Conservation (phyloP, 2,113 vertebrate species). For the Myrmophylax atrothorax region DNA sequence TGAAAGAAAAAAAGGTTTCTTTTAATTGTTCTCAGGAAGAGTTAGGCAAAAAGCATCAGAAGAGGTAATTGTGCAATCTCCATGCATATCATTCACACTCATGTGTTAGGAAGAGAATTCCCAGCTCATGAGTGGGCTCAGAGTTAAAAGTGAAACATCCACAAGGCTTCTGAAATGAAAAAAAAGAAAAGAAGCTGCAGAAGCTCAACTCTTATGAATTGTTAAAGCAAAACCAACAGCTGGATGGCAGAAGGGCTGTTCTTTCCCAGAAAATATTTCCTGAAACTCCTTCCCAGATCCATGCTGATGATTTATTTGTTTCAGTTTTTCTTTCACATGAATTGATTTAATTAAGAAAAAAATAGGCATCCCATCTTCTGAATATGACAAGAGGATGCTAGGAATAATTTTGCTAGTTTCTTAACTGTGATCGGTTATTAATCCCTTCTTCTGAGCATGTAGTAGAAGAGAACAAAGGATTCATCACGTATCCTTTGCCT, state of each 20-base stretch:
- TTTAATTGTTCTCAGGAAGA: conserved; percentile 21
- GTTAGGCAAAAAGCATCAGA: neutral
- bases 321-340: neutral
- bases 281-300: neutral
- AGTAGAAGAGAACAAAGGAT: neutral
- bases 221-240: conserved; percentile 47
- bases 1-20: neutral
- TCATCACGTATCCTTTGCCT: neutral
- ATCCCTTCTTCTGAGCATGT: neutral
- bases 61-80: neutral
- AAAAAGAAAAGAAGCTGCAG: neutral
- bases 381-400: neutral
- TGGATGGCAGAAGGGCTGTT: conserved; percentile 23
- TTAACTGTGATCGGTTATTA: neutral
- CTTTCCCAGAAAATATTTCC: neutral
- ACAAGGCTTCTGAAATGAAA: neutral
- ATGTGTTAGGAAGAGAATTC: neutral
- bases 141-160: conserved; percentile 60
- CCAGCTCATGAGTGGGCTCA: neutral
- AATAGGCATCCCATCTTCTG: neutral
- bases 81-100: neutral
- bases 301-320: neutral
- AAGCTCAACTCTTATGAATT: neutral
- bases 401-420: neutral
- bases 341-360: conserved; percentile 46